phyloP scores from a whole-genome alignment of 1,140 invertebrate species.

The Paracyclopina nana region DNA sequence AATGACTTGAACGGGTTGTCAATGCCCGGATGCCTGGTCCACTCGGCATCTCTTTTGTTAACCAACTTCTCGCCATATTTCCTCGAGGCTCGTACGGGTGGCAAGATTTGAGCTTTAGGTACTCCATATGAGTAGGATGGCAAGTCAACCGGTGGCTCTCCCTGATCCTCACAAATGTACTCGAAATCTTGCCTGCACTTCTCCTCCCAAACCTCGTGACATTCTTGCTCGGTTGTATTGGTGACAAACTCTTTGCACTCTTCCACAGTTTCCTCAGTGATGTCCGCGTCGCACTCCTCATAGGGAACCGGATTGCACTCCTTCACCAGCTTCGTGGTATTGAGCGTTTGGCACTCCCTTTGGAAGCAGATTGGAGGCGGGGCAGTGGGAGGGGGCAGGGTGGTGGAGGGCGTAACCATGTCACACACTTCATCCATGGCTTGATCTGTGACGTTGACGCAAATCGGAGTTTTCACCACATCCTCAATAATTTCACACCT shows the following conservation, averaged over 20 bases:
- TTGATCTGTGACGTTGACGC: not conserved
- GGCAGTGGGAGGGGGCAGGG: no score
- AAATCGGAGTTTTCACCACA: not conserved
- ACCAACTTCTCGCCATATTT: no score
- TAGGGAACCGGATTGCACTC: not conserved
- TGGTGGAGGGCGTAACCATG: not conserved
- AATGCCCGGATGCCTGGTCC: not conserved
- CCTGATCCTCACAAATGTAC: not conserved
- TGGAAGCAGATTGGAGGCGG: no score
- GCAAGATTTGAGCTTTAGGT: not conserved
- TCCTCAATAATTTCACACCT: slow-evolving; percentile 1
- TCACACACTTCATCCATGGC: not conserved
- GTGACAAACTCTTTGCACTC: not conserved
- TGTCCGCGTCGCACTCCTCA: not conserved
- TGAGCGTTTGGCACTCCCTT: not conserved
- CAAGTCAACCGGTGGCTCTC: not conserved
- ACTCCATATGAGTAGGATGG: not conserved
- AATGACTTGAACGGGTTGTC: not conserved
- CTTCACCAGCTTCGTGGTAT: not conserved
- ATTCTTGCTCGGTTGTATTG: not conserved
- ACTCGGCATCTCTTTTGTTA: not conserved
- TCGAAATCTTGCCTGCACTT: not conserved
- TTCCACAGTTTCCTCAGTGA: not conserved
- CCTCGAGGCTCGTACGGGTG: not conserved
- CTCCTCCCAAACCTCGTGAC: not conserved